phyloP scores from a whole-genome alignment of 2,888 invertebrate genomes.

The Aphodius granarius region DNA sequence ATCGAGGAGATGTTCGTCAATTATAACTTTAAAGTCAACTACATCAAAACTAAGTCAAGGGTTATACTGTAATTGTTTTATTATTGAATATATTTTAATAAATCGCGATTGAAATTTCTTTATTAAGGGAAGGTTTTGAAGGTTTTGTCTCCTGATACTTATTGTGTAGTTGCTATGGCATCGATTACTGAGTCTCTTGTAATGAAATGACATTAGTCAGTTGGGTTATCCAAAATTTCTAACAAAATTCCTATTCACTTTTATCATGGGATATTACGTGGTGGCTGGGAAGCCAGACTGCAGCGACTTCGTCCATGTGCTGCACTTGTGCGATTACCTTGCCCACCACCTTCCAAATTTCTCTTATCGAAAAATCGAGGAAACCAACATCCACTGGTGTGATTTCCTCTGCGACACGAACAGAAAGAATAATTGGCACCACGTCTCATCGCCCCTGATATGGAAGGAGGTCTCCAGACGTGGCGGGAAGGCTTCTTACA shows the following conservation, averaged over 20 bases:
- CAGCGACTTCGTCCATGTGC: slow-evolving; percentile 57
- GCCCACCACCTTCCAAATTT: slow-evolving; percentile 60
- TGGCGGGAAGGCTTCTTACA: slow-evolving; percentile 59
- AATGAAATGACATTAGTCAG: not conserved
- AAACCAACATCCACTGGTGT: slow-evolving; percentile 58
- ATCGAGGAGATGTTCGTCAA: slow-evolving; percentile 20
- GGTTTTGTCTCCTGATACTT: too few species aligned
- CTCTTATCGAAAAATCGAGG: slow-evolving; percentile 56
- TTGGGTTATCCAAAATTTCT: not conserved
- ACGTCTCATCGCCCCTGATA: slow-evolving; percentile 59
- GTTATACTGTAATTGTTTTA: not conserved
- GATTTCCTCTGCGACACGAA: slow-evolving; percentile 58
- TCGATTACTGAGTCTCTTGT: too few species aligned
- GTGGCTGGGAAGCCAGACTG: slow-evolving; percentile 62
- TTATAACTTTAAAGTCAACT: slow-evolving; percentile 1
- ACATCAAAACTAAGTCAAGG: not conserved
- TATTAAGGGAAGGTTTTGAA: too few species aligned
- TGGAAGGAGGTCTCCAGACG: slow-evolving; percentile 63
- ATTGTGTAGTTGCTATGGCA: too few species aligned
- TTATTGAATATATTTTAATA: not conserved
- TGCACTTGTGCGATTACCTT: slow-evolving; percentile 59
- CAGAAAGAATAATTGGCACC: slow-evolving; percentile 59
- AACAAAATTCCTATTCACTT: not conserved
- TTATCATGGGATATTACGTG: slow-evolving; percentile 54
- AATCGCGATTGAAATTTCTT: not conserved